Evolutionary conservation across 2,888 invertebrate genomes (phyloP), one percentile per base, ranked within the genome.

Genomic region (Trissolcus japonicus): DNA sequence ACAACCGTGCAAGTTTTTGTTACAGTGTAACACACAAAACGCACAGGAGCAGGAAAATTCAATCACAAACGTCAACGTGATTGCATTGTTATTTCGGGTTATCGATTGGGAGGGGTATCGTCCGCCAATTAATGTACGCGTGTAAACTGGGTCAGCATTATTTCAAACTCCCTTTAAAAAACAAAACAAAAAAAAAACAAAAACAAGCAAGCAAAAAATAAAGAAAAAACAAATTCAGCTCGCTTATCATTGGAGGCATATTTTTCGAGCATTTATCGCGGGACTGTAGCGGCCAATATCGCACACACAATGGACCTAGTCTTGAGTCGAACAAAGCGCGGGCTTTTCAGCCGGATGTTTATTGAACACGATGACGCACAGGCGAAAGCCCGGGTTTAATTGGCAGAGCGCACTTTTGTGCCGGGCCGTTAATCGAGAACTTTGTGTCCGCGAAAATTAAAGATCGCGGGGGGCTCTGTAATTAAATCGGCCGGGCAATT

Each of bases 401-500:
- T 59, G 46, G n/a, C 59, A 35, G 35, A 35, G 46, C 9, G 14
- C 19, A 59, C 46, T 21, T 46, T 59, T 59, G 35, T 59, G 17
- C 6, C 17, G 4, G 19, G 29, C 25, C 55, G 43, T 43, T 54
- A 21, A 43, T 9, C 46, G 50, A 55, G 61, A n/a, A 40, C 61
- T 66, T 19, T 21, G 50, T 21, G 50, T 21, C 2, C 51, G 46
- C 17, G 51, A 29, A 68, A 78, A 78, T 78, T 53, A 71, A 72
- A 72, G 74, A 72, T 75, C 55, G 54, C 53, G 48, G 55, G 1
- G 46, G 65, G 17, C 43, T 41, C 50, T 75, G 75, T 78, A 78
- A 78, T 78, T 78, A 75, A 78, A 78, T 75, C 75, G 62, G 74
- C 53, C 46, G 63, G 54, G 19, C 62, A 57, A 74, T 73, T 76